Base-by-base conservation (phyloP, 2,797 vertebrate species). In the Halcyon badia region DNA sequence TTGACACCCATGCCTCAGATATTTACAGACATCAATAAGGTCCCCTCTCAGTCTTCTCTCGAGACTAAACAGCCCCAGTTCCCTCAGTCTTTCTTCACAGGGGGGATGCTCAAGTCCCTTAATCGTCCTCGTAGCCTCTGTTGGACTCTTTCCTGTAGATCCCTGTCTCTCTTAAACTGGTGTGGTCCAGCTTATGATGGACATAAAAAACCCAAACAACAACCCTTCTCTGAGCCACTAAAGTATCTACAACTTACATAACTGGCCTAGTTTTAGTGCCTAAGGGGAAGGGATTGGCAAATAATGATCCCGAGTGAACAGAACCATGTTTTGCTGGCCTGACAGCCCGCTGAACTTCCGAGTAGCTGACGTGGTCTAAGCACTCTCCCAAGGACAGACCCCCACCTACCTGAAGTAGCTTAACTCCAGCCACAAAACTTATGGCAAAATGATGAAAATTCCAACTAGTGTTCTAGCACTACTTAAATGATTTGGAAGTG, bases 311-410 rank as follows among this genome's bases (percentile, higher is more conserved):
- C 42, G 14, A 69, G 24, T 3, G 64, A 73, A 75, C 69, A 57
- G 48, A 73, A 89, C 39, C 6, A 1, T 6, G 19, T 49, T 73
- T 18, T 77, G 8, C 75, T 81, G 58, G 26, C 44, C 26, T 42
- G 26, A 33, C 37, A 48, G 33, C 14, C 62, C 54, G 44, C 0
- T 70, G 57, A 78, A 33, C 20, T 41, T 51, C 5, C 37, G 41
- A 70, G 22, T 16, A 12, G 15, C 8, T 31, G n/a, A 17, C 5
- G 13, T 0, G 4, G 68, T 8, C 2, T 31, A 28, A 30, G 10
- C 22, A 18, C 25, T 41, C 41, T n/a, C 61, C 78, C 11, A 30
- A 24, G 33, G 44, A 37, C 52, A 68, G 11, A 11, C 14, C 68
- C 39, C 14, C 16, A 49, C 5, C 26, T 9, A 14, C 30, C 49